Base-by-base conservation (phyloP, 2,113 vertebrate species). In the Siniperca chuatsi region DNA sequence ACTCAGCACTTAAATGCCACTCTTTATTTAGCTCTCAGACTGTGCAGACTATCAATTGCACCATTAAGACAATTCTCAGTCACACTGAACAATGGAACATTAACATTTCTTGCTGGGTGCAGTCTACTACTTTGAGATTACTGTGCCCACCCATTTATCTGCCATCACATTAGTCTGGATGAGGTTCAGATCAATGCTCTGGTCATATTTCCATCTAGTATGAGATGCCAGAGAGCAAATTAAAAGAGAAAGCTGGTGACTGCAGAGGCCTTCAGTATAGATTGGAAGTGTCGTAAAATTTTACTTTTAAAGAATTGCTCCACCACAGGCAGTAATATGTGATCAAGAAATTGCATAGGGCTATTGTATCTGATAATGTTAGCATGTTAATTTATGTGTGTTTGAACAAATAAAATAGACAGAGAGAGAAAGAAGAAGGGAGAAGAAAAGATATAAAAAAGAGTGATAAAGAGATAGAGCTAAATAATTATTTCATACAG, bases 1-100 rank as follows among this genome's bases (percentile, higher is more conserved):
- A 84, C 82, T 77, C 90, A 76, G 81, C 74, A 60, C 80, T 90
- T 93, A 94, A 94, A 91, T 89, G 90, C 84, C 85, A 80, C 90
- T 86, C 87, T 94, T 91, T 95, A 88, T 94, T 92, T 92, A 90
- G 90, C 91, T 70, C 86, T 83, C 79, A 78, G 89, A 89, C 92
- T 87, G 87, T 81, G 87, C 89, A 85, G 90, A 93, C 90, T 93
- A 87, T 93, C 90, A 91, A 91, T 93, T 92, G 70, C 86, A 82
- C 84, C 88, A 90, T 95, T 92, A 93, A 89, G 92, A 95, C 89
- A 92, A 91, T 92, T 85, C 81, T 81, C 76, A 85, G 86, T 85
- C 90, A 90, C 83, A 88, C 67, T 85, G 89, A 88, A 91, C 89
- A 92, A 89, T 93, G 83, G 77, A 83, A 83, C 75, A 85, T 83